Conservation (phyloP, 2,113 vertebrate species). For the Xyliphius kryptos region DNA sequence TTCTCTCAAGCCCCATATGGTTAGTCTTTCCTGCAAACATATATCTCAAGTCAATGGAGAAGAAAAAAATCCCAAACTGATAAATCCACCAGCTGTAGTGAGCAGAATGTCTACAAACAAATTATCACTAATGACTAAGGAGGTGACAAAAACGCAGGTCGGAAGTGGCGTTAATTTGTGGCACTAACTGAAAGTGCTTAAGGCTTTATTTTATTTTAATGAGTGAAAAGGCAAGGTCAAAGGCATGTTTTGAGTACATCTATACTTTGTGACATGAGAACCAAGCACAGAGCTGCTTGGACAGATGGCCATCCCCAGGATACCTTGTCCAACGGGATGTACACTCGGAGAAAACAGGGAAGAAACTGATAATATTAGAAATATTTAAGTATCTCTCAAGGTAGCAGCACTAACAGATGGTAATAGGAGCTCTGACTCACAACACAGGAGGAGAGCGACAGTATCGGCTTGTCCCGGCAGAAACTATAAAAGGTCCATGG, state of each 20-base stretch:
- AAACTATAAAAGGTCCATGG: slow-evolving; percentile 12
- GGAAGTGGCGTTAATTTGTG: slow-evolving; percentile 1
- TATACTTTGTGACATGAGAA: slow-evolving; percentile 7
- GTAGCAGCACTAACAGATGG: slow-evolving; percentile 55
- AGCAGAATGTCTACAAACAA: slow-evolving; percentile 28
- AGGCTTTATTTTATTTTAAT: slow-evolving; percentile 19
- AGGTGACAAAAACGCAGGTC: slow-evolving; percentile 7
- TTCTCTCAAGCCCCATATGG: no score
- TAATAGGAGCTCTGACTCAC: slow-evolving; percentile 46
- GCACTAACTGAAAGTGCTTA: slow-evolving; percentile 10
- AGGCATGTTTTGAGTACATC: neutral
- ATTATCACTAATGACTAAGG: slow-evolving; percentile 19
- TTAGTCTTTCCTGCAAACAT: neutral
- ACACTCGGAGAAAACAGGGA: slow-evolving; percentile 33
- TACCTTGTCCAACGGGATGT: slow-evolving; percentile 48
- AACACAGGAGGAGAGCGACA: slow-evolving; percentile 37
- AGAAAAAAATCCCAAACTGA: neutral
- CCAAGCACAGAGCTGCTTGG: slow-evolving; percentile 45
- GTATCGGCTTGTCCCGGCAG: slow-evolving; percentile 21
- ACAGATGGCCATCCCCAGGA: slow-evolving; percentile 61
- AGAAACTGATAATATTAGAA: slow-evolving; percentile 57
- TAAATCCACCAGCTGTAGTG: neutral
- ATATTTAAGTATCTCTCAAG: slow-evolving; percentile 51
- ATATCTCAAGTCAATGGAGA: neutral
- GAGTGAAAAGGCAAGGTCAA: slow-evolving; percentile 27